phyloP scores from a whole-genome alignment of 2,888 invertebrate genomes.

The Sarcophaga caerulescens region DNA sequence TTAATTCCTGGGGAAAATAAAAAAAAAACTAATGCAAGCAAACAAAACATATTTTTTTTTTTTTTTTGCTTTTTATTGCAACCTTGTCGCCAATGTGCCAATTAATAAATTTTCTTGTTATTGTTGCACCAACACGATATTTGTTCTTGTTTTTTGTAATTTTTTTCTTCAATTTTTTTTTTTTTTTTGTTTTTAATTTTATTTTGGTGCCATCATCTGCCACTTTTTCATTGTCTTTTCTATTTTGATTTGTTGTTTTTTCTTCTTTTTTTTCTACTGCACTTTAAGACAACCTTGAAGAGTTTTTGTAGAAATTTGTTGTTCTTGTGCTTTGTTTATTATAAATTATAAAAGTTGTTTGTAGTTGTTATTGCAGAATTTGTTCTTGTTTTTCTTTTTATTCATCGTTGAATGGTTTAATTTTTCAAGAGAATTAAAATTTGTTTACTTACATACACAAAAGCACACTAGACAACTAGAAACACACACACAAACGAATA shows the following conservation, averaged over 20 bases:
- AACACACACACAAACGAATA: too few species aligned
- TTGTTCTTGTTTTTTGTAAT: background rate
- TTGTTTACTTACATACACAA: background rate
- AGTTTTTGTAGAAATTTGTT: conserved; percentile 35
- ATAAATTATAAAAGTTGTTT: background rate
- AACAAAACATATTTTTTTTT: background rate
- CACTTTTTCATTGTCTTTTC: background rate
- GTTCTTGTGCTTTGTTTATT: background rate
- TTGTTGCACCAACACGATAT: background rate
- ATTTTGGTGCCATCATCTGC: background rate
- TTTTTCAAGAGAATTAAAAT: background rate
- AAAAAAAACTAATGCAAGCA: background rate
- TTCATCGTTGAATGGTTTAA: too few species aligned
- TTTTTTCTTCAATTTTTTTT: conserved; percentile 15
- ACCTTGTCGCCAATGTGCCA: conserved; percentile 65
- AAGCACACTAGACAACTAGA: too few species aligned
- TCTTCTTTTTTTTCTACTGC: conserved; percentile 10
- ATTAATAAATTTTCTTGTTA: conserved; percentile 43
- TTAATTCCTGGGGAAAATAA: background rate
- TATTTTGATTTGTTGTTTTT: background rate
- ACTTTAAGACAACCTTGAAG: conserved; percentile 49
- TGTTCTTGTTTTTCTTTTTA: background rate
- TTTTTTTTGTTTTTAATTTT: too few species aligned
- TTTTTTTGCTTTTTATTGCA: conserved; percentile 32
- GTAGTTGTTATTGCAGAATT: background rate